A percentile compares a stretch with the other conserved stretches of the same genome.
Conservation (phyloP, 1,140 invertebrate species). For the Nixonia krombeini region DNA sequence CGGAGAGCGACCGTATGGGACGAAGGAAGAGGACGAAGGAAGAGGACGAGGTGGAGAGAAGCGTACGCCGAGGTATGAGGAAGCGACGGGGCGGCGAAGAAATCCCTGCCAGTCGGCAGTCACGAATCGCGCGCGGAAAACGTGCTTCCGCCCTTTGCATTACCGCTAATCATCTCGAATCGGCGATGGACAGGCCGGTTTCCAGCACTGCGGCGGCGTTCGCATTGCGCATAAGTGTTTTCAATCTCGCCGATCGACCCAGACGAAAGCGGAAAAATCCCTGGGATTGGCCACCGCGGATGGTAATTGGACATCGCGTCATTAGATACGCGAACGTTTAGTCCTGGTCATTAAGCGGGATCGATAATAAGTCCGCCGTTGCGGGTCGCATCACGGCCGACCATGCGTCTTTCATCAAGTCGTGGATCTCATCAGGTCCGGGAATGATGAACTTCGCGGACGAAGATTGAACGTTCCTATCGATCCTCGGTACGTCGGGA, state of each 20-base stretch:
- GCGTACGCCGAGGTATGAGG: slow-evolving; percentile 12
- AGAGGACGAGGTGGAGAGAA: neutral
- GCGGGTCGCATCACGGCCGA: neutral
- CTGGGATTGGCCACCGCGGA: neutral
- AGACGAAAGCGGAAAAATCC: slow-evolving; percentile 10
- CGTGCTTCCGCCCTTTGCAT: slow-evolving; percentile 61
- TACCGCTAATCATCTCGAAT: slow-evolving; percentile 65
- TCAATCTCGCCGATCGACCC: neutral
- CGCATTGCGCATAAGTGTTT: neutral
- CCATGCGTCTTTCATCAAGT: neutral
- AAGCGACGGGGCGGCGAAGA: slow-evolving; percentile 19
- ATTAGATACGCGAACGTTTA: slow-evolving; percentile 4
- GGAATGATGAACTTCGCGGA: neutral
- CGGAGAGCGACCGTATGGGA: slow-evolving; percentile 58
- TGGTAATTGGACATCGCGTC: neutral
- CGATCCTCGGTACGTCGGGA: too few relatives aligned
- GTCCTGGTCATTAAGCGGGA: neutral
- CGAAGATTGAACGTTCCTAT: too few relatives aligned
- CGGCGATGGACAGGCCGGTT: slow-evolving; percentile 40
- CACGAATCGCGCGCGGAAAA: slow-evolving; percentile 53
- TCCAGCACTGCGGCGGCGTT: neutral
- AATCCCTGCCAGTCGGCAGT: slow-evolving; percentile 20
- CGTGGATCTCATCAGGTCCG: neutral
- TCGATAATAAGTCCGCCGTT: neutral
- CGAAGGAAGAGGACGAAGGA: too few relatives aligned